Percentiles rank a stretch among this genome's conserved stretches.
Conservation (phyloP, 2,113 vertebrate genomes). For the Fulmarus glacialis region DNA sequence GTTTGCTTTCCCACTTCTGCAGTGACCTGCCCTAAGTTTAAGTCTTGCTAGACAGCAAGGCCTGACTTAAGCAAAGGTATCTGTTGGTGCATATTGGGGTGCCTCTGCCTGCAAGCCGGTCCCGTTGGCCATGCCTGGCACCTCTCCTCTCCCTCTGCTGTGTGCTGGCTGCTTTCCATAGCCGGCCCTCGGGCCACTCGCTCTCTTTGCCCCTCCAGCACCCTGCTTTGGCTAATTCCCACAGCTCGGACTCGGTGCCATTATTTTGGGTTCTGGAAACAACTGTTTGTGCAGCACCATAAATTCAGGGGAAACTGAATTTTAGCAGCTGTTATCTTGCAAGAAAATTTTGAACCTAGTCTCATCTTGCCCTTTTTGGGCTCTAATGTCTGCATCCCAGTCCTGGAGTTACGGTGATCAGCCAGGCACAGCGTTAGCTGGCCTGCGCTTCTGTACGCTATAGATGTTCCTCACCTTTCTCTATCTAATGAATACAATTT, state of each 20-base stretch:
- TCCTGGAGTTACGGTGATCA: not conserved
- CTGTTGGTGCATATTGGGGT: not conserved
- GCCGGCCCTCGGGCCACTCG: rapidly evolving
- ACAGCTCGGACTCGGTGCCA: not conserved
- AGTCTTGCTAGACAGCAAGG: not conserved
- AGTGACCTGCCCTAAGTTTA: not conserved
- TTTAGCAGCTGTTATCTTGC: not conserved
- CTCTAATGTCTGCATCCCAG: not conserved
- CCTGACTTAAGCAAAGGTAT: not conserved
- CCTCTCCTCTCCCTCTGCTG: not conserved
- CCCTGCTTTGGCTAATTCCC: not conserved
- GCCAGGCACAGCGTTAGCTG: not conserved
- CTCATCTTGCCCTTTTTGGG: not conserved
- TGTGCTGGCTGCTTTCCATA: not conserved
- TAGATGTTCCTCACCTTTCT: not conserved
- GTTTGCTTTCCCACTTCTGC: not conserved
- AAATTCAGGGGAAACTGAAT: not conserved
- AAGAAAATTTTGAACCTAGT: not conserved
- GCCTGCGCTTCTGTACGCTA: not conserved
- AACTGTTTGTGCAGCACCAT: not conserved
- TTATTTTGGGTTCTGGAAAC: not conserved
- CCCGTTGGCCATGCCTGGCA: not conserved
- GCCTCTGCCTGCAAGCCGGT: not conserved
- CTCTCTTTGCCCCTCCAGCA: not conserved
- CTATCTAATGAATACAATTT: not conserved